These are phyloP conservation scores for Drosophila subobscura DNA, from an alignment of 1,140 invertebrate species.

Conservation along the genomic window DNA sequence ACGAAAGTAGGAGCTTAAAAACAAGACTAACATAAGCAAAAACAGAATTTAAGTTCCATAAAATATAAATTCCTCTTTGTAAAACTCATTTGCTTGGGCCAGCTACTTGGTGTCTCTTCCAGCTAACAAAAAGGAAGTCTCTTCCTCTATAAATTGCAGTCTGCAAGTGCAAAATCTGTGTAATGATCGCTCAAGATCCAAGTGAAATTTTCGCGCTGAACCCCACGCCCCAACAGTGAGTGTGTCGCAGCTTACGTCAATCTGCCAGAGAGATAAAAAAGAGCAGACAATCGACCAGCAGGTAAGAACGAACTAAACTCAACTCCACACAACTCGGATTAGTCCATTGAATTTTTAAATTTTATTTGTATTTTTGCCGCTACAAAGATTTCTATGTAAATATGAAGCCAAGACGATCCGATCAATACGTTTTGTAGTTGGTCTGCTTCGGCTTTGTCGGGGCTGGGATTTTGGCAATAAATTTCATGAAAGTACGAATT, in stretches of 20 bases:
- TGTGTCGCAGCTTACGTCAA: constrained; percentile 35
- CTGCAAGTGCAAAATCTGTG: constrained; percentile 17
- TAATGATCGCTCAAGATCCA: constrained; percentile 21
- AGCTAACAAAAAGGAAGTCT: too few species aligned
- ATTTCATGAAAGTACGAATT: constrained; percentile 66
- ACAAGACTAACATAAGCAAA: too few species aligned
- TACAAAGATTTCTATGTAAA: constrained; percentile 48
- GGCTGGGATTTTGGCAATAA: constrained; percentile 49
- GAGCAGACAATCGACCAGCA: constrained; percentile 18
- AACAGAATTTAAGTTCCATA: too few species aligned
- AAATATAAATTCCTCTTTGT: too few species aligned
- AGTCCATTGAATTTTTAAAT: constrained; percentile 36
- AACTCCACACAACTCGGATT: constrained; percentile 17
- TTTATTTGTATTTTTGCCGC: constrained; percentile 15
- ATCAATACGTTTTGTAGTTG: constrained; percentile 35
- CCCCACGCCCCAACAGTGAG: constrained; percentile 23
- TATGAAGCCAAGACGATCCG: constrained; percentile 6
- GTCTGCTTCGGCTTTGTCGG: constrained; percentile 35
- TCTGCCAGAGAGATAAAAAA: constrained; percentile 17
- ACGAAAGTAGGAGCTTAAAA: too few species aligned
- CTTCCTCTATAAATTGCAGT: too few species aligned
- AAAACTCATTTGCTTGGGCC: too few species aligned
- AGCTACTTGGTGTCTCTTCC: too few species aligned
- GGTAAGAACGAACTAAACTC: constrained; percentile 22
- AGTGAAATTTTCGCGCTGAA: constrained; percentile 26